phyloP scores from a whole-genome alignment of 2,888 invertebrate species.

The Cheilosia vulpina region DNA sequence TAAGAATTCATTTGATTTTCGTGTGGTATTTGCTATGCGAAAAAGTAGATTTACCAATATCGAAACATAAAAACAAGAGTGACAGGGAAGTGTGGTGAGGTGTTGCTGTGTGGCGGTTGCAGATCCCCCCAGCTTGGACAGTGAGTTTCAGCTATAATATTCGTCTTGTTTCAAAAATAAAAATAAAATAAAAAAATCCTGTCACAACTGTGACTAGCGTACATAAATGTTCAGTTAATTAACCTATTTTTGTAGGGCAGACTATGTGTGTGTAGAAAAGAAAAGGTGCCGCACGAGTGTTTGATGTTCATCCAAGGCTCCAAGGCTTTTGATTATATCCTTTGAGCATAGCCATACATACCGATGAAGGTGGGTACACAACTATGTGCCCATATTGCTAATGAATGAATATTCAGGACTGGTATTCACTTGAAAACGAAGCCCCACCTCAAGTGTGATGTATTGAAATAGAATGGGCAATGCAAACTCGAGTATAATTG shows the following conservation, averaged over 20 bases:
- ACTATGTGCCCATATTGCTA: slow-evolving; percentile 18
- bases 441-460: slow-evolving; percentile 9
- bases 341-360: slow-evolving; percentile 10
- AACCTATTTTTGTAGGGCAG: slow-evolving; percentile 48
- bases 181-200: background rate
- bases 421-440: slow-evolving; percentile 8
- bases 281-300: background rate
- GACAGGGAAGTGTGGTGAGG: slow-evolving; percentile 4
- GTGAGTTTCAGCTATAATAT: slow-evolving; percentile 30
- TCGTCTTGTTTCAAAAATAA: background rate
- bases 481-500: slow-evolving; percentile 11
- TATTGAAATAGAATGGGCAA: slow-evolving; percentile 28
- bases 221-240: slow-evolving; percentile 37
- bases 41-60: slow-evolving; percentile 11
- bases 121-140: slow-evolving; percentile 3
- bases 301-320: slow-evolving; percentile 21
- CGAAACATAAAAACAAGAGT: background rate
- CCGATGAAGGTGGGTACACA: background rate
- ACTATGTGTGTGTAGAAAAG: background rate
- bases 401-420: slow-evolving; percentile 49
- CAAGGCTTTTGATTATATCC: slow-evolving; percentile 33
- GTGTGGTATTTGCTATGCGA: slow-evolving; percentile 24
- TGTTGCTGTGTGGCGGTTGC: slow-evolving; percentile 13
- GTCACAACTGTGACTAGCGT: background rate
- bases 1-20: background rate